Conservation (phyloP, 1,140 invertebrate species). For the Formica selysi region DNA sequence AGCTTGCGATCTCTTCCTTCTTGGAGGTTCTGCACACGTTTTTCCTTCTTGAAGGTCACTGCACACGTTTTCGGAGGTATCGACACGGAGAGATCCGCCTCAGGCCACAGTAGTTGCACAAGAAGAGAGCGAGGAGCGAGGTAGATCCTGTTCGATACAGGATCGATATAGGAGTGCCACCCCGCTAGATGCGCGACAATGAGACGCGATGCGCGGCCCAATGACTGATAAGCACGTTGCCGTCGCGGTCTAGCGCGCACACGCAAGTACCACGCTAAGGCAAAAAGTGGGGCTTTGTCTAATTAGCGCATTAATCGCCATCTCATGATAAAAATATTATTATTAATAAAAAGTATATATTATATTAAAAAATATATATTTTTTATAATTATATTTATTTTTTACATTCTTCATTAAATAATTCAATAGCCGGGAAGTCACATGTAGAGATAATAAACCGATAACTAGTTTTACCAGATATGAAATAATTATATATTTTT, state of each 20-base stretch:
- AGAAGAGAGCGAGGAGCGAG: neutral
- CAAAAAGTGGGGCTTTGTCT: neutral
- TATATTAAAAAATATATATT: too few species aligned
- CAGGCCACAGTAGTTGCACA: neutral
- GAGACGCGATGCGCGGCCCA: neutral
- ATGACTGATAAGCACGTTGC: neutral
- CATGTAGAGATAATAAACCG: too few species aligned
- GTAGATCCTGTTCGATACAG: slow-evolving; percentile 7
- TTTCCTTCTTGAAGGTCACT: too few species aligned
- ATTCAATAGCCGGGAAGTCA: too few species aligned
- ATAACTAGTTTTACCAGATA: too few species aligned
- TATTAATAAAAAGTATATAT: neutral
- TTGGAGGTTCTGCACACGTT: neutral
- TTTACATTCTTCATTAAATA: too few species aligned
- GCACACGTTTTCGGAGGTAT: neutral
- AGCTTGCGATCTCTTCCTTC: slow-evolving; percentile 1
- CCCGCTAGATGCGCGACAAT: neutral
- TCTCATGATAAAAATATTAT: neutral
- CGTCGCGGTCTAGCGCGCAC: neutral
- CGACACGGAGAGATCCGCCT: neutral
- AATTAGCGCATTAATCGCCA: neutral
- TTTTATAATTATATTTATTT: too few species aligned
- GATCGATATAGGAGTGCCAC: neutral
- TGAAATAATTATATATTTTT: too few species aligned
- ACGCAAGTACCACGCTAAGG: neutral